phyloP scores from a whole-genome alignment of 2,888 invertebrate genomes.

The Bhutanitis thaidina region DNA sequence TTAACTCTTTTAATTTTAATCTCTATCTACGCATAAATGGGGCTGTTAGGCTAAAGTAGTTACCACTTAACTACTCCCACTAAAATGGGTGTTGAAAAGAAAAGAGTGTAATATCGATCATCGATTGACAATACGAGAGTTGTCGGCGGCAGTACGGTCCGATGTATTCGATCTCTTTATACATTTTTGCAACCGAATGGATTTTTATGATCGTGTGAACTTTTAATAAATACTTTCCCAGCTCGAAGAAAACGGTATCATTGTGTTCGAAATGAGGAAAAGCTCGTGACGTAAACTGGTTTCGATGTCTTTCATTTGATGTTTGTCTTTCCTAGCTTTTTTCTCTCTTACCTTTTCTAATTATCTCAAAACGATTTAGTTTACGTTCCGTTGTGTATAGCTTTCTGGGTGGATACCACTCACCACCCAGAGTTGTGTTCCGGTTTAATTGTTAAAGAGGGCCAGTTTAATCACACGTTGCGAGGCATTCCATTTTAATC shows the following conservation, averaged over 20 bases:
- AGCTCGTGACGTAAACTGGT: background rate
- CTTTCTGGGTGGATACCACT: too few species aligned
- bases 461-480: too few species aligned
- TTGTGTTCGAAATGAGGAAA: conserved; percentile 11
- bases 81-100: conserved; percentile 1
- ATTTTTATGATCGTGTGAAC: conserved; percentile 15
- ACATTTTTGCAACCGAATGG: conserved; percentile 12
- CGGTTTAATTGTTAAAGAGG: too few species aligned
- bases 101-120: conserved; percentile 9
- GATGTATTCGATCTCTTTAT: conserved; percentile 12
- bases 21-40: background rate
- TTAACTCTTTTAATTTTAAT: too few species aligned
- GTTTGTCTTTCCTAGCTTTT: too few species aligned
- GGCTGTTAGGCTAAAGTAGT: background rate
- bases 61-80: background rate
- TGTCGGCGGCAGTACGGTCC: conserved; percentile 8
- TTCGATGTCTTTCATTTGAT: too few species aligned
- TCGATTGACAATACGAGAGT: conserved; percentile 13
- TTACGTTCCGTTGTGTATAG: too few species aligned
- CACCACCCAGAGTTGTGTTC: too few species aligned
- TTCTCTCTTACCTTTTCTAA: too few species aligned
- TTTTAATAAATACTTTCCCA: conserved; percentile 19
- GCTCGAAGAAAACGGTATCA: conserved; percentile 6
- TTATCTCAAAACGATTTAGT: too few species aligned
- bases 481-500: too few species aligned